These are phyloP conservation scores for Echiichthys vipera DNA, from an alignment of 2,797 vertebrate genomes.

Conservation along the genomic window DNA sequence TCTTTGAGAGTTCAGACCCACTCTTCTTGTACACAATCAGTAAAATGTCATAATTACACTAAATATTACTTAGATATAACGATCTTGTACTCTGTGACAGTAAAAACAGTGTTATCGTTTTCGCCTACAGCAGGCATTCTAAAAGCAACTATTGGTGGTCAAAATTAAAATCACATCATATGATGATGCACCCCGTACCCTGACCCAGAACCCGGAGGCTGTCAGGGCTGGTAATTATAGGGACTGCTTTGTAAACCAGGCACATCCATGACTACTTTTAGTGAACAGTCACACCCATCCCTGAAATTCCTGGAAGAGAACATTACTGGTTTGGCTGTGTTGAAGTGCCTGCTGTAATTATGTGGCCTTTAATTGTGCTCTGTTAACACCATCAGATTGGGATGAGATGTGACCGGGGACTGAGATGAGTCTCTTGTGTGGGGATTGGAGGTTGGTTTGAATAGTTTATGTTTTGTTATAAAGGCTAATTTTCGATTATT, in stretches of 20 bases:
- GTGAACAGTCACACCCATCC: conserved; percentile 82
- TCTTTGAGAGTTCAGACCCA: neutral
- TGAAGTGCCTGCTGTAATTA: conserved; percentile 81
- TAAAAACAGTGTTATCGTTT: conserved; percentile 6
- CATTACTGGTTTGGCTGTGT: conserved; percentile 81
- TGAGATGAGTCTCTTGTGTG: conserved; percentile 49
- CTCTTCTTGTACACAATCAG: neutral
- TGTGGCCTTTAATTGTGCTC: conserved; percentile 81
- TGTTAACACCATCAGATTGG: conserved; percentile 75
- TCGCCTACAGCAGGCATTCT: neutral
- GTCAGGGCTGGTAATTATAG: conserved; percentile 79
- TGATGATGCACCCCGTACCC: conserved; percentile 54
- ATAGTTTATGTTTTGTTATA: conserved; percentile 35
- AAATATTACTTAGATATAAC: no score
- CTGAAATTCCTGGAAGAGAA: conserved; percentile 83
- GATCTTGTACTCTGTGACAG: no score
- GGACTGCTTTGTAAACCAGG: conserved; percentile 76
- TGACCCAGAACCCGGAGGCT: conserved; percentile 63
- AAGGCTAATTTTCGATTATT: conserved; percentile 34
- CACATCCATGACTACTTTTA: conserved; percentile 82
- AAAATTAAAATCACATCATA: conserved; percentile 11
- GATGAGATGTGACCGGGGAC: conserved; percentile 68
- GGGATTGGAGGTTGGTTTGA: conserved; percentile 38
- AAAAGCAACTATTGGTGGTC: conserved; percentile 8
- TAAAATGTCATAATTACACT: neutral